Base-by-base conservation (phyloP, 2,113 vertebrate species). In the Oostethus manadensis region DNA sequence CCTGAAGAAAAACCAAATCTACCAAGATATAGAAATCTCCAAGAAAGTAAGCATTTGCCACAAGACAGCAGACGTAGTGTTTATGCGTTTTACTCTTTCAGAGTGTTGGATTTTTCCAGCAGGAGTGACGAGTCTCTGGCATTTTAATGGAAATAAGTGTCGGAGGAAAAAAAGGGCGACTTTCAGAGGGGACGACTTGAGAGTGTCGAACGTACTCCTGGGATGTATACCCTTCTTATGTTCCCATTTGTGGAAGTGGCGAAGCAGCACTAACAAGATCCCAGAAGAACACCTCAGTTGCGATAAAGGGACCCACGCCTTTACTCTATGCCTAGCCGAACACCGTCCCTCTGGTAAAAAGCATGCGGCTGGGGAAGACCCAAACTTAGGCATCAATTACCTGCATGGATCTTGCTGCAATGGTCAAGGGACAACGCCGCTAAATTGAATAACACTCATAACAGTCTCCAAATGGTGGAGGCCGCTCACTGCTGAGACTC, bases 191-290 rank as follows among this genome's bases (percentile, higher is more conserved):
- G 45, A 72, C 67, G 44, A 68, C 58, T 54, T 70, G 56, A 50
- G 44, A 51, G 53, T 60, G 53, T 44, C 55, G 14, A 2, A 33
- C 29, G 8, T 13, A 40, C 67, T 62, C 58, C 23, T 20, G 68
- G 65, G 63, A 70, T 20, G 54, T 47, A 51, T 71, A 22, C 59
- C 43, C 43, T 21, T 43, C 43, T 55, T 62, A 54, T 68, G 51
- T 54, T 29, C 44, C 10, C 26, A 26, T 51, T 14, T 63, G 50
- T 50, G 20, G 51, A 26, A 26, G 63, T 67, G 48, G 51, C 75
- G 61, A 70, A 77, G 76, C 73, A 47, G 58, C 66, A 72, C 81
- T 87, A 88, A 88, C 80, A 53, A 89, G 86, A 77, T 87, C 84
- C 82, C 84, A 3, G 59, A 81, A 77, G 80, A 70, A 69, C 69